phyloP scores from a whole-genome alignment of 2,113 vertebrate species.

The Edolisoma coerulescens region DNA sequence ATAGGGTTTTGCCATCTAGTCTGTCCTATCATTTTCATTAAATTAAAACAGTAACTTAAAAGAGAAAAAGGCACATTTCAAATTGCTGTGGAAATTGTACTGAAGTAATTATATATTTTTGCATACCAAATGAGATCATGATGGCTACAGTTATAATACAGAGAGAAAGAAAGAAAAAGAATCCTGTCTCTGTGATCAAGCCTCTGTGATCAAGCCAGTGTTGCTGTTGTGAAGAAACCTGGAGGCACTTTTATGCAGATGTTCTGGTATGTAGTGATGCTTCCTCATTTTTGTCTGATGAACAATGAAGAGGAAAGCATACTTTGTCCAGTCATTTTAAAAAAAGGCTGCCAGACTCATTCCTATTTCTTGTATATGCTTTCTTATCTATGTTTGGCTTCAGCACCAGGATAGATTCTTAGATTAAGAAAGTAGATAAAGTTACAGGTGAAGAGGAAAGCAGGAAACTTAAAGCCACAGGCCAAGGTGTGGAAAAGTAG shows the following conservation, averaged over 20 bases:
- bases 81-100: slow-evolving; percentile 23
- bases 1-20: neutral
- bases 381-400: neutral
- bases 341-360: neutral
- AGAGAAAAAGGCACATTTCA: neutral
- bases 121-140: slow-evolving; percentile 16
- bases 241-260: neutral
- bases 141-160: neutral
- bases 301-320: neutral
- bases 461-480: neutral
- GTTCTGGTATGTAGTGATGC: neutral
- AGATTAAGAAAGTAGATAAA: neutral
- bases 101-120: neutral
- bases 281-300: neutral
- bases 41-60: neutral
- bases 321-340: neutral
- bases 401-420: neutral
- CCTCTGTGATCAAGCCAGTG: neutral
- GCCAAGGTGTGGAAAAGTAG: neutral
- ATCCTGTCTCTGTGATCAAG: neutral
- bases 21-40: neutral
- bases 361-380: neutral
- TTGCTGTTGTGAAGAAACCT: neutral
- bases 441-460: neutral
- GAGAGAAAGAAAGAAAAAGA: neutral